Evolutionary conservation across 2,113 vertebrate genomes (phyloP).

Genomic region (Cheirogaleus medius): DNA sequence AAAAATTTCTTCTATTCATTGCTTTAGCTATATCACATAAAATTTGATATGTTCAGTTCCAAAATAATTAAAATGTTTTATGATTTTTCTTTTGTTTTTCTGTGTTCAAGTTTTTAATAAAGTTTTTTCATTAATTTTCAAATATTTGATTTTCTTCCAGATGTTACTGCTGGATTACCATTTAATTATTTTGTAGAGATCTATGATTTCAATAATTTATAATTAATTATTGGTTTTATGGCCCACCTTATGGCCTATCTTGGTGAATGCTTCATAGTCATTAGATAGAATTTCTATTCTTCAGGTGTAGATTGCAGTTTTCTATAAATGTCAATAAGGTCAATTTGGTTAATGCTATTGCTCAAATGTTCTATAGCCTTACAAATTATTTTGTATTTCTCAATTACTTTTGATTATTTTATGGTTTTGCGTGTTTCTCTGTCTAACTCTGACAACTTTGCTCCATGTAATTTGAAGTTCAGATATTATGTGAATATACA

Average conservation of each 20-base stretch:
- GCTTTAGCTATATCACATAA: not conserved
- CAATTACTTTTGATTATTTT: too few relatives aligned
- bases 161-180: not conserved
- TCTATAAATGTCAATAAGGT: not conserved
- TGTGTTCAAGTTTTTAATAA: not conserved
- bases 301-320: not conserved
- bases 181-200: not conserved
- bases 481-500: too few relatives aligned
- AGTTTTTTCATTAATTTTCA: not conserved
- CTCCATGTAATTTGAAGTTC: too few relatives aligned
- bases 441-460: too few relatives aligned
- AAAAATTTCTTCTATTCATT: not conserved
- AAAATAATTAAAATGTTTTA: not conserved
- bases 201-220: not conserved
- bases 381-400: too few relatives aligned
- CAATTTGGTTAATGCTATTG: too few relatives aligned
- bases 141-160: not conserved
- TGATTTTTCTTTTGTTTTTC: not conserved
- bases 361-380: too few relatives aligned
- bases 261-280: not conserved
- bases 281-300: not conserved
- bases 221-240: not conserved
- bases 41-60: not conserved
- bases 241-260: not conserved
- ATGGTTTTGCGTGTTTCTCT: too few relatives aligned